These are phyloP conservation scores for Martes flavigula DNA, from an alignment of 2,797 vertebrate genomes.

Conservation along the genomic window DNA sequence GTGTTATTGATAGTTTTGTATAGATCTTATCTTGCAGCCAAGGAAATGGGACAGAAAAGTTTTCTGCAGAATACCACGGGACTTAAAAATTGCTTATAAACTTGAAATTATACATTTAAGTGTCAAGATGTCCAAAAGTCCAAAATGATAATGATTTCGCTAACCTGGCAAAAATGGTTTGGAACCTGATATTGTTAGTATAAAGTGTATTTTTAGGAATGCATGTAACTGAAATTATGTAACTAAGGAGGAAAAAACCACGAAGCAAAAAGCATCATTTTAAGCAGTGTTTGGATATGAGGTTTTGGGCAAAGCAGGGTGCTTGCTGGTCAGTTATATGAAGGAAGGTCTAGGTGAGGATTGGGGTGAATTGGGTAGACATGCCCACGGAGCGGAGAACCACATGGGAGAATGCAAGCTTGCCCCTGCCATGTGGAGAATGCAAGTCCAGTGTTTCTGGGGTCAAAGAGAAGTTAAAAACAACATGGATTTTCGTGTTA, in stretches of 20 bases:
- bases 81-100: not conserved
- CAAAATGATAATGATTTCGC: not conserved
- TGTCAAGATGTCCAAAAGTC: not conserved
- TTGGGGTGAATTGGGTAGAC: not conserved
- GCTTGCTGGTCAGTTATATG: not conserved
- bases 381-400: not conserved
- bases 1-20: not conserved
- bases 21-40: slow-evolving; percentile 1
- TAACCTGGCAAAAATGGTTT: slow-evolving; percentile 11
- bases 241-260: not conserved
- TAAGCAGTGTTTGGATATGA: not conserved
- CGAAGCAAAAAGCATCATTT: not conserved
- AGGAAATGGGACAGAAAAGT: not conserved
- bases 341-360: not conserved
- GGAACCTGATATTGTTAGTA: not conserved
- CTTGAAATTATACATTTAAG: not conserved
- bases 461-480: not conserved
- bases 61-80: not conserved
- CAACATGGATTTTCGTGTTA: not conserved
- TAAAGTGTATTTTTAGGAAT: not conserved
- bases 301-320: not conserved
- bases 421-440: no score
- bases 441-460: not conserved
- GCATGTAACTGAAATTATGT: not conserved
- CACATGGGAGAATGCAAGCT: no score